Percentiles rank a stretch among this genome's conserved stretches.
Conservation (phyloP, 2,888 invertebrate species). For the Cataglyphis livida region DNA sequence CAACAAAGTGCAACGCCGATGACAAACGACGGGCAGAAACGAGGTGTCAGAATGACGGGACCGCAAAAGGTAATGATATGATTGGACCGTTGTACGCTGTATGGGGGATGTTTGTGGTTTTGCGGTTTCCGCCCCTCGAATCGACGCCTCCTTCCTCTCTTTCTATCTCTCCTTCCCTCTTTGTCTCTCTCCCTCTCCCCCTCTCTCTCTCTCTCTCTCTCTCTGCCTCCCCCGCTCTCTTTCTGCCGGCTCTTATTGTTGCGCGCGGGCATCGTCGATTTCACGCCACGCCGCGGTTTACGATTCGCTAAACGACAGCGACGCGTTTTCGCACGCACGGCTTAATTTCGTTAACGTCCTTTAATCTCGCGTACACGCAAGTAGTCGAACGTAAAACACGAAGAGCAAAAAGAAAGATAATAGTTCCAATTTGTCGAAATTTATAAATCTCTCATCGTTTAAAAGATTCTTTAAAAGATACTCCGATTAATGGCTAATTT, state of each 20-base stretch:
- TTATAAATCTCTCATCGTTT: not conserved
- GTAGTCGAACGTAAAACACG: conserved; percentile 17
- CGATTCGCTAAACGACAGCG: conserved; percentile 50
- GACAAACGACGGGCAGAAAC: conserved; percentile 83
- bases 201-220: conserved; percentile 5
- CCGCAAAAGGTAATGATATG: conserved; percentile 85
- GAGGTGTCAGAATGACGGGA: conserved; percentile 83
- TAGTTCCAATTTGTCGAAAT: not conserved
- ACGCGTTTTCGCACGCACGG: conserved; percentile 33
- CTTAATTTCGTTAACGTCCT: conserved; percentile 44
- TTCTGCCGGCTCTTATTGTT: conserved; percentile 58
- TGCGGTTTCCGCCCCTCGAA: conserved; percentile 83
- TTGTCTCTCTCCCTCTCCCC: not conserved
- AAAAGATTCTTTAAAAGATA: not conserved
- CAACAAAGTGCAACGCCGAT: conserved; percentile 76
- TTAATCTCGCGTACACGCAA: not conserved
- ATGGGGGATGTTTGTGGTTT: conserved; percentile 84
- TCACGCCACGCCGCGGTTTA: conserved; percentile 59
- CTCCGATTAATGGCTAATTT: not conserved
- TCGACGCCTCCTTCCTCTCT: conserved; percentile 52
- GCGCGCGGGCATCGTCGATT: conserved; percentile 62
- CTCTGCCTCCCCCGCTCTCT: conserved; percentile 34
- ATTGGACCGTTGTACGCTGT: conserved; percentile 80
- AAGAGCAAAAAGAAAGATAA: not conserved
- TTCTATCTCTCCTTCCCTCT: not conserved